Percentiles rank a stretch among this genome's conserved stretches.
Evolutionary conservation across 92 coral and sea anemone genomes (phyloP).

Genomic region (Actinostola sp.): DNA sequence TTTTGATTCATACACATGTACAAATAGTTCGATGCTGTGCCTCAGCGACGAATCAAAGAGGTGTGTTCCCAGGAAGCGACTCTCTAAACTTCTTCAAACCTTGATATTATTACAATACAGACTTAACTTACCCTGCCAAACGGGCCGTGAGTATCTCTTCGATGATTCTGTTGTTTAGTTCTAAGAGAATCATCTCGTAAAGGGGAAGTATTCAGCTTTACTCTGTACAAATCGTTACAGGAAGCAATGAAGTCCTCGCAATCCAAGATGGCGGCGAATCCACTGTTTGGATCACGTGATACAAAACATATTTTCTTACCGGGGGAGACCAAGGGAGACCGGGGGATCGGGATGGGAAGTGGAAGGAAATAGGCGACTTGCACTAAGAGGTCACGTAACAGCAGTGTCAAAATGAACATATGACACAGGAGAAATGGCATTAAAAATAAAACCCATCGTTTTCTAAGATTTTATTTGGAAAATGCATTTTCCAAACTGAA

Average conservation of each 20-base stretch:
- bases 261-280: conserved; percentile 82
- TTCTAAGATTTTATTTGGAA: too few relatives aligned
- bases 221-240: conserved; percentile 25
- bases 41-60: conserved; percentile 28
- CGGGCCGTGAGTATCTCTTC: conserved; percentile 82
- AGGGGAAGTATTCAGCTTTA: conserved; percentile 13
- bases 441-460: too few relatives aligned
- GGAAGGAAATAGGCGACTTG: not conserved
- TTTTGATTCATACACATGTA: not conserved
- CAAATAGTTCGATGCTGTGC: not conserved
- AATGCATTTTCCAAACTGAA: too few relatives aligned
- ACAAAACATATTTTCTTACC: not conserved
- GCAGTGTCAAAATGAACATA: too few relatives aligned
- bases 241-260: conserved; percentile 29
- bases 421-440: too few relatives aligned
- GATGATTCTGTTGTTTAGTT: conserved; percentile 85
- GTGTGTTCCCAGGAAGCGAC: conserved; percentile 41
- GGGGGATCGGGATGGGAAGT: not conserved
- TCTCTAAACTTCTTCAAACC: conserved; percentile 1
- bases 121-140: conserved; percentile 76
- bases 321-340: not conserved
- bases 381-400: not conserved
- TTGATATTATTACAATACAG: not conserved
- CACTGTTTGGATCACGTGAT: conserved; percentile 76
- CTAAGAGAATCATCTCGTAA: conserved; percentile 88